Base-by-base conservation (phyloP, 2,888 invertebrate species). In the Odontomyia ornata region DNA sequence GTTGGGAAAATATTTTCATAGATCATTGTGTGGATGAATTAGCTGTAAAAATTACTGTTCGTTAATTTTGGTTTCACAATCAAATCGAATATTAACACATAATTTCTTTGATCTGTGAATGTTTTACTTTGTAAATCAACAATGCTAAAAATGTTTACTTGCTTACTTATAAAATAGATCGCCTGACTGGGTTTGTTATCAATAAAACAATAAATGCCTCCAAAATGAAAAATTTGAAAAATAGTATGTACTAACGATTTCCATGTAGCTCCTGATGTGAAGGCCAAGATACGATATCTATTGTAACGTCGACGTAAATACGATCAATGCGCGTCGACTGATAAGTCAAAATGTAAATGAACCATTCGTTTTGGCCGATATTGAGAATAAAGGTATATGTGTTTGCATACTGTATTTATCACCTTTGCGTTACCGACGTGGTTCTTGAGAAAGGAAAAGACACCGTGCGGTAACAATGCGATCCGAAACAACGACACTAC, bases 261-360 rank as follows among this genome's bases (percentile, higher is more conserved):
- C 60, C 60, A 60, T 60, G 11, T 4, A 21, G 60, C 11, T 25
- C 7, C 25, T 23, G 60, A 60, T 60, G 18, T n/a, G 60, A 5
- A 36, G 5, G 3, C 36, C 36, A 36, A 36, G 60, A 25, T 25
- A n/a, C 25, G 25, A 60, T 60, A 60, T 25, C 25, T 60, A 13
- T 43, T 43, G 43, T 43, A 13, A 43, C 7, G 43, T n/a, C n/a
- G n/a, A n/a, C n/a, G n/a, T n/a, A n/a, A n/a, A n/a, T n/a, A n/a
- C 56, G 56, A 56, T n/a, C 56, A 18, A 56, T 60, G 23, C 60
- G 7, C 15, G 23, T 21, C 25, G 5, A 23, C 60, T 5, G 60
- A 60, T 60, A 60, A 60, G 60, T 60, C 15, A 25, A 60, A 60
- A 60, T 60, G 60, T 25, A 60, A 60, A 60, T 60, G 25, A 60